Base-by-base conservation (phyloP, 37 sponge, comb jelly and placozoan genomes). In the Halisarca cf. caerulea region DNA sequence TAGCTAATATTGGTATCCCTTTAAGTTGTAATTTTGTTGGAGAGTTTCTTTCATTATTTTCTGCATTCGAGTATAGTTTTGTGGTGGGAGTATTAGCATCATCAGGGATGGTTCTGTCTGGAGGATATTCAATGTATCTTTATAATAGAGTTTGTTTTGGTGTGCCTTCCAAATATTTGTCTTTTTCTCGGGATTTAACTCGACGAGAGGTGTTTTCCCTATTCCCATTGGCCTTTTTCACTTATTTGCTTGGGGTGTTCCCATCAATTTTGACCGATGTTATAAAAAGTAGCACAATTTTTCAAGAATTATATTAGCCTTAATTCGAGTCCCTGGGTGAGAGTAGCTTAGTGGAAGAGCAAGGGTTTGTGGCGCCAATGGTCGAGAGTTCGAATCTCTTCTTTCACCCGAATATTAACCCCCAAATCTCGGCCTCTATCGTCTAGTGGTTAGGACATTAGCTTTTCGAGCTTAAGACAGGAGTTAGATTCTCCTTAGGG, bases 101-200 rank as follows among this genome's bases (percentile, higher is more conserved):
- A 20, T 72, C 61, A 61, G 89, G 92, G 9, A 79, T 85, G 45
- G 89, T 94, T 57, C 71, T 91, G 36, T 88, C 87, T 15, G 92
- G 86, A 5, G 92, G 55, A 51, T 94, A 94, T 91, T 91, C 92
- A 47, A 78, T 94, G 71, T 94, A 91, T 83, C 78, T 94, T 36
- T 94, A 89, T 88, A 94, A 94, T 91, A 82, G 95, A 66, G 84
- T 94, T 39, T 86, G 87, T 88, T 94, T 90, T 90, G 95, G 95
- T 15, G 23, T 17, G 28, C 66, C 84, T 35, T 88, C 95, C 8
- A 85, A 71, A 8, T 88, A 82, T 83, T 58, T 88, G 32, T 37
- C 44, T 47, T 82, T 60, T 79, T 53, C 80, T 58, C 85, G 91
- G 33, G 92, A 86, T 79, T 80, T 94, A 68, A 88, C 81, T 88